Conservation (phyloP, 2,797 vertebrate genomes). For the Scarus forsteni region DNA sequence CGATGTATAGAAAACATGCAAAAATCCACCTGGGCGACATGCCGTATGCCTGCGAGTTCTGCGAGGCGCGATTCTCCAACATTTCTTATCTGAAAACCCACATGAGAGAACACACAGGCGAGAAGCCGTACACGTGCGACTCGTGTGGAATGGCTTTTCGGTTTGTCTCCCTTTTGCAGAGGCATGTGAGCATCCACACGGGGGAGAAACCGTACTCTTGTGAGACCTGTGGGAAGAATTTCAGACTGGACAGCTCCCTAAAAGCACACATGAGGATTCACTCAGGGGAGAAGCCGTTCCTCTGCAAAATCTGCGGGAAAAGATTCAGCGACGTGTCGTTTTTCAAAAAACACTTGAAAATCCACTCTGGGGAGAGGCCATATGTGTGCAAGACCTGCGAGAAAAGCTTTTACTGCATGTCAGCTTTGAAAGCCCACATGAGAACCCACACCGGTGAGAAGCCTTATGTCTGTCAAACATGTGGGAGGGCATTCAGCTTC, state of each 20-base stretch:
- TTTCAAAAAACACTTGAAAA: neutral
- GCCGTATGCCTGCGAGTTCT: neutral
- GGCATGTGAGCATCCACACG: conserved; percentile 5
- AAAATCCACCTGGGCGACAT: neutral
- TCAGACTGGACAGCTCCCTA: neutral
- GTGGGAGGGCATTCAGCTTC: conserved; percentile 1
- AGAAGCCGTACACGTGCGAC: neutral
- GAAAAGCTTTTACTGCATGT: neutral
- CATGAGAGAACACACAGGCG: neutral
- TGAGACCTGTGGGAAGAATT: neutral
- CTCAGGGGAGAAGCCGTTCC: neutral
- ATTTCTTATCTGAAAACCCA: neutral
- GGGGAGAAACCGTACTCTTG: conserved; percentile 3
- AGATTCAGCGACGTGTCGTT: neutral
- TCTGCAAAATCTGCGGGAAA: neutral
- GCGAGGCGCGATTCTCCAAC: neutral
- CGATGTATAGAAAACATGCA: neutral
- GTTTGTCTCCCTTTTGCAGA: neutral
- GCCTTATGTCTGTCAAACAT: neutral
- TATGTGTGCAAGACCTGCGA: neutral
- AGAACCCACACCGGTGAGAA: conserved; percentile 1
- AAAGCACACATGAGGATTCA: conserved; percentile 2
- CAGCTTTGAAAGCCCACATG: neutral
- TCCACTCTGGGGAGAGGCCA: neutral
- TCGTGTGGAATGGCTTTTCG: neutral